These are phyloP conservation scores for Perccottus glenii DNA, from an alignment of 2,113 vertebrate genomes.

Conservation along the genomic window DNA sequence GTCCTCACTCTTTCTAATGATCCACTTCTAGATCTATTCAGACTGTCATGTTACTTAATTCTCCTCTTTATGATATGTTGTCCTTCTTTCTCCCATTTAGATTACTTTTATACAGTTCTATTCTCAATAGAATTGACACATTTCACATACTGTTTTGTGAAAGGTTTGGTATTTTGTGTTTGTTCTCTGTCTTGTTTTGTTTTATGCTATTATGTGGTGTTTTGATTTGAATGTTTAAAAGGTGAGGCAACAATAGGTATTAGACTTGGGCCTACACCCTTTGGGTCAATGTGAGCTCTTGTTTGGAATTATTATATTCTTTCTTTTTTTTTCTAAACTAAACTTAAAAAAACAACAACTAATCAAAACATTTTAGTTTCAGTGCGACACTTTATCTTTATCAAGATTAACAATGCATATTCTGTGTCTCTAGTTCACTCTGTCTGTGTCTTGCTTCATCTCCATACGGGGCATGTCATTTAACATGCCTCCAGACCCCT, in stretches of 20 bases:
- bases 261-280: no score
- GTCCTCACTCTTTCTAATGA: constrained; percentile 72
- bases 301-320: no score
- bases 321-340: no score
- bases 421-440: constrained; percentile 19
- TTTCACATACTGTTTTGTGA: no score
- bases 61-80: constrained; percentile 5
- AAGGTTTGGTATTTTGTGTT: no score
- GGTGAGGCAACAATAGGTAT: no score
- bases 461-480: constrained; percentile 74
- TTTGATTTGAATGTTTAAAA: no score
- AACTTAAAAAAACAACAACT: constrained; percentile 5
- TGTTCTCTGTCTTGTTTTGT: no score
- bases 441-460: constrained; percentile 43
- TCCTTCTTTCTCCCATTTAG: constrained; percentile 27
- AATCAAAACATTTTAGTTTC: constrained; percentile 53
- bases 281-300: no score
- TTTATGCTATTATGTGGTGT: no score
- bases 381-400: constrained; percentile 32
- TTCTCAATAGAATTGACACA: background rate
- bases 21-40: constrained; percentile 66
- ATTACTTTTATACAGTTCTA: background rate
- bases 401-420: constrained; percentile 27
- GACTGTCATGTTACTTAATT: constrained; percentile 42
- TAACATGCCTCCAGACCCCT: constrained; percentile 73